Base-by-base conservation (phyloP, 1,140 invertebrate species). In the Euura saliciscinereae region DNA sequence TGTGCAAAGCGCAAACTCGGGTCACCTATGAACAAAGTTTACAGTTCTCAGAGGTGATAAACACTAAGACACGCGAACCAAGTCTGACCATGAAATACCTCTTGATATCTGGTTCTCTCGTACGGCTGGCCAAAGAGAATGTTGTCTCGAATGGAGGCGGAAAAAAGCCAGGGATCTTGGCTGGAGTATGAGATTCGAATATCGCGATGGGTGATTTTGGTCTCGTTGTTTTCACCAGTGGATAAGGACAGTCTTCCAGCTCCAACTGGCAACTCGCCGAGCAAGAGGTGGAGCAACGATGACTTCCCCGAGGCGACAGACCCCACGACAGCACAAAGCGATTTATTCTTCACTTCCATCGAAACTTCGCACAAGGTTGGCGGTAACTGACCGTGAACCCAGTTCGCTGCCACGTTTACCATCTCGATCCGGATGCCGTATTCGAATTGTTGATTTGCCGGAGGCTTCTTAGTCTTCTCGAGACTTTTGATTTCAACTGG, bases 241-340 rank as follows among this genome's bases (percentile, higher is more conserved):
- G 10, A 59, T 11, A 59, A 59, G 3, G 84, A 86, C 0, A 94
- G 83, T 0, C 79, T 88, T 2, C 95, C 95, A 44, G 89, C 85
- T 0, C 87, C 87, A 10, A 92, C 79, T 5, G 91, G 90, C 59
- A 96, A 79, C 81, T 96, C 95, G 66, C 91, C 91, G 44, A 96
- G 85, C 5, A 96, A 82, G 44, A 93, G 77, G 85, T 95, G 91
- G 1, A 96, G 84, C n/a, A 96, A 77, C 0, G 94, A 93, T 6
- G 93, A 92, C 86, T 96, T 96, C 65, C 94, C 94, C 1, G 92
- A 90, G 2, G 94, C 95, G 42, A 96, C 94, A 4, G 91, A 89
- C 5, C 95, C 95, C 68, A 95, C 92, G 2, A 96, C 86, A 0
- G 92, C 92, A 72, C 93, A 90, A 1, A 96, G 81, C 76, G 93